Conservation (phyloP, 2,888 invertebrate species). For the Caenorhabditis sinica region DNA sequence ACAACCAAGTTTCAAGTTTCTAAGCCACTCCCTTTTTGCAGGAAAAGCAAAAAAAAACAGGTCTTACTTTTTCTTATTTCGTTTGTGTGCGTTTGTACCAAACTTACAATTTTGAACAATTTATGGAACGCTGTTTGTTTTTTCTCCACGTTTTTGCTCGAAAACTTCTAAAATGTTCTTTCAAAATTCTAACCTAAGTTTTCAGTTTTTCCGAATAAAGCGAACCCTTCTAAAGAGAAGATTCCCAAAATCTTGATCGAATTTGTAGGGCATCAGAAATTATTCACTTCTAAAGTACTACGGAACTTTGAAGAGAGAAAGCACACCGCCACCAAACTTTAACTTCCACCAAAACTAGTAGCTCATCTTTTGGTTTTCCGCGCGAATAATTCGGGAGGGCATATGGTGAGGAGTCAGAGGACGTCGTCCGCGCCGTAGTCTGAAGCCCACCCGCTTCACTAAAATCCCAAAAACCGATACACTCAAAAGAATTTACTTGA, state of each 20-base stretch:
- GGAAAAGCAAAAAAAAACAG: conserved; percentile 19
- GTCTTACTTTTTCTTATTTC: conserved; percentile 41
- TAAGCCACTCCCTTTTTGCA: conserved; percentile 11
- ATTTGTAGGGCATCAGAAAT: conserved; percentile 51
- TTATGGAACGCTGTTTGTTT: conserved; percentile 43
- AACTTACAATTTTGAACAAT: conserved; percentile 50
- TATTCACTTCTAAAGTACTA: conserved; percentile 50
- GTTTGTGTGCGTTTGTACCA: conserved; percentile 35
- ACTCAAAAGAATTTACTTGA: conserved; percentile 60
- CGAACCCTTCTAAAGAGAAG: neutral
- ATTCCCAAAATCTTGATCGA: conserved; percentile 44
- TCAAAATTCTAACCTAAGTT: neutral
- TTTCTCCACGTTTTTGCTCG: neutral
- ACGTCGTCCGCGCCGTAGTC: conserved; percentile 2
- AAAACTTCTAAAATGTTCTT: neutral
- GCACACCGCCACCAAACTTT: conserved; percentile 25
- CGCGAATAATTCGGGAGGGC: conserved; percentile 59
- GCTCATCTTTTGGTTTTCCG: conserved; percentile 64
- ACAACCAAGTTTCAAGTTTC: conserved; percentile 20
- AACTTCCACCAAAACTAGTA: conserved; percentile 35
- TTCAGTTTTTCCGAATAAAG: neutral
- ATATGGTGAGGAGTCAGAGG: conserved; percentile 35
- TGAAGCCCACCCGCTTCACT: conserved; percentile 28
- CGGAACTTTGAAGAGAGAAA: conserved; percentile 21
- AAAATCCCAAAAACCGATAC: conserved; percentile 59